Conservation (phyloP, 2,797 vertebrate species). For the Sorex maritimensis region DNA sequence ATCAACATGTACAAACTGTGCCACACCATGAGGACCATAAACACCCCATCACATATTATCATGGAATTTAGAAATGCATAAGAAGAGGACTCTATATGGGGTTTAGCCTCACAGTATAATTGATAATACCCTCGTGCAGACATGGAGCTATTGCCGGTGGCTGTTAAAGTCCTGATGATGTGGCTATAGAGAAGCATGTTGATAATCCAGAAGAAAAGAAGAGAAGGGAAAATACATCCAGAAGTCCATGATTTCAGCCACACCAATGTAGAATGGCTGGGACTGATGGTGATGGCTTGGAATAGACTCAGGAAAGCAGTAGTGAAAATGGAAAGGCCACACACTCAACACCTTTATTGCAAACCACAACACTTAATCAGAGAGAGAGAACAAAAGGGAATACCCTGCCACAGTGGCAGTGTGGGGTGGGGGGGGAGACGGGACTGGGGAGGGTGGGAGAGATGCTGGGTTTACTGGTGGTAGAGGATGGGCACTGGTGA, state of each 20-base stretch:
- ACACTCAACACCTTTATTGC: no score
- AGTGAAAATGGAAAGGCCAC: not conserved
- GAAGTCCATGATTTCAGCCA: conserved; percentile 13
- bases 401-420: no score
- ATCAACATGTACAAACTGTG: conserved; percentile 5
- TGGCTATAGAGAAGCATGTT: not conserved
- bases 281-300: not conserved
- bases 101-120: not conserved
- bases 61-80: no score
- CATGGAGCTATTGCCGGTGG: not conserved
- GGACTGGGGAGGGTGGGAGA: no score
- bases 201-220: not conserved
- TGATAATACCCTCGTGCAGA: not conserved
- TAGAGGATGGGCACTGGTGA: no score
- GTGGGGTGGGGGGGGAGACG: no score
- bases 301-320: not conserved
- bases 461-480: no score
- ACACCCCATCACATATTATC: no score
- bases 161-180: not conserved
- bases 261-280: not conserved
- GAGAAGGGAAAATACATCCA: not conserved
- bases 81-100: not conserved
- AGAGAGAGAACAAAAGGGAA: no score
- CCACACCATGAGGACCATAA: no score
- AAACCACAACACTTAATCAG: no score